phyloP scores from a whole-genome alignment of 2,113 vertebrate genomes.

The Carassius gibelio region DNA sequence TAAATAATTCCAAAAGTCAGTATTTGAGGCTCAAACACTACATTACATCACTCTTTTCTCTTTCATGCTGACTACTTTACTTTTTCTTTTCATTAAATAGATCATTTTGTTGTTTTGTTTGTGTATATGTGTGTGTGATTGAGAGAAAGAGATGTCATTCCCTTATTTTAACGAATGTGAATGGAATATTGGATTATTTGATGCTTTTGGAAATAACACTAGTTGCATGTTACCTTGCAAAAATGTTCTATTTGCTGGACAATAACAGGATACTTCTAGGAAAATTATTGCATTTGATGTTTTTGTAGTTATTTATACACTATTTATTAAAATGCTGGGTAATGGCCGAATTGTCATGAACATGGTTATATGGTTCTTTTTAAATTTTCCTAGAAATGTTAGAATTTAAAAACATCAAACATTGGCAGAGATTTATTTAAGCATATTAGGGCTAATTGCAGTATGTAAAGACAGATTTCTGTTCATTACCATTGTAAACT shows the following conservation, averaged over 20 bases:
- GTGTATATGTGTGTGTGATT: conserved; percentile 1
- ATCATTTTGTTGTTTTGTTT: background rate
- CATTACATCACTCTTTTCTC: no score
- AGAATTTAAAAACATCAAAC: conserved; percentile 1
- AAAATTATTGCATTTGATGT: background rate
- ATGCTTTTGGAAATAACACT: conserved; percentile 35
- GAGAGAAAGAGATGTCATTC: background rate
- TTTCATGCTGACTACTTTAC: background rate
- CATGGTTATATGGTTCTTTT: background rate
- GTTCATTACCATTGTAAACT: background rate
- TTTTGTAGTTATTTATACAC: conserved; percentile 40
- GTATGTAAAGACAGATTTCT: background rate
- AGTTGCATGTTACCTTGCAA: conserved; percentile 25
- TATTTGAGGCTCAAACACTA: no score
- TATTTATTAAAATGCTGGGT: conserved; percentile 60
- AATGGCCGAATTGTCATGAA: background rate
- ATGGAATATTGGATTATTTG: conserved; percentile 1
- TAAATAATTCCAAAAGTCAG: no score
- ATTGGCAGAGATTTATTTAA: background rate
- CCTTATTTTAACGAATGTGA: background rate
- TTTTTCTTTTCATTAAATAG: background rate
- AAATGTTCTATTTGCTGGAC: conserved; percentile 20
- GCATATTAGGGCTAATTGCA: background rate
- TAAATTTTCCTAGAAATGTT: background rate
- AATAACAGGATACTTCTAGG: background rate